These are phyloP conservation scores for Vicugna pacos DNA, from an alignment of 2,113 vertebrate species.

Conservation along the genomic window DNA sequence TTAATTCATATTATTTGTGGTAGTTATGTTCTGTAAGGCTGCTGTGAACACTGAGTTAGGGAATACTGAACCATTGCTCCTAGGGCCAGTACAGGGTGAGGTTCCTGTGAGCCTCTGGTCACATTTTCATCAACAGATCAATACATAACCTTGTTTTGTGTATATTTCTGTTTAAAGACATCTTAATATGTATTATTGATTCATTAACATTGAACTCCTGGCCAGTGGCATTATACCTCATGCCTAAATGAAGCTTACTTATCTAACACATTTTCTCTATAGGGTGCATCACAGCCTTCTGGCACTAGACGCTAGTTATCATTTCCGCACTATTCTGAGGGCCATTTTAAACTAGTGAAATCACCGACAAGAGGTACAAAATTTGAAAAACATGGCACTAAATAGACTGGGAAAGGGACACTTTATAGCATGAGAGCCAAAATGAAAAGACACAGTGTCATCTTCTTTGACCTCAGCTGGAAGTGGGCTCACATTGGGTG, in stretches of 20 bases:
- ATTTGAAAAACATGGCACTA: neutral
- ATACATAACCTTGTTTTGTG: conserved; percentile 8
- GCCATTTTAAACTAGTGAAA: conserved; percentile 3
- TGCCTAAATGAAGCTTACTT: conserved; percentile 5
- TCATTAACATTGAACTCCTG: neutral
- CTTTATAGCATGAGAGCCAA: neutral
- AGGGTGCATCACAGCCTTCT: neutral
- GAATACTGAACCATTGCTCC: neutral
- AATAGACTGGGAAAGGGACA: neutral
- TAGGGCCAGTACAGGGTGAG: neutral
- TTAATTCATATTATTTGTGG: neutral
- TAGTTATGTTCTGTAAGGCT: conserved; percentile 19
- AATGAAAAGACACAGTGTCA: neutral
- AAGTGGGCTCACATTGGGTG: neutral
- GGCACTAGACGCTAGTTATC: neutral
- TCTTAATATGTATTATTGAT: neutral
- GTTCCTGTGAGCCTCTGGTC: neutral
- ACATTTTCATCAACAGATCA: conserved; percentile 32
- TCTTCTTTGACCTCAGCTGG: neutral
- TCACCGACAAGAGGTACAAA: neutral
- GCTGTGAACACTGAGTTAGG: neutral
- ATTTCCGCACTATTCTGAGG: neutral
- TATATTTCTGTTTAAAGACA: conserved; percentile 31
- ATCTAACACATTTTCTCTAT: neutral
- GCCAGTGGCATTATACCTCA: neutral